Evolutionary conservation across 2,888 invertebrate genomes (phyloP).

Genomic region (Drosophila anomalipes): DNA sequence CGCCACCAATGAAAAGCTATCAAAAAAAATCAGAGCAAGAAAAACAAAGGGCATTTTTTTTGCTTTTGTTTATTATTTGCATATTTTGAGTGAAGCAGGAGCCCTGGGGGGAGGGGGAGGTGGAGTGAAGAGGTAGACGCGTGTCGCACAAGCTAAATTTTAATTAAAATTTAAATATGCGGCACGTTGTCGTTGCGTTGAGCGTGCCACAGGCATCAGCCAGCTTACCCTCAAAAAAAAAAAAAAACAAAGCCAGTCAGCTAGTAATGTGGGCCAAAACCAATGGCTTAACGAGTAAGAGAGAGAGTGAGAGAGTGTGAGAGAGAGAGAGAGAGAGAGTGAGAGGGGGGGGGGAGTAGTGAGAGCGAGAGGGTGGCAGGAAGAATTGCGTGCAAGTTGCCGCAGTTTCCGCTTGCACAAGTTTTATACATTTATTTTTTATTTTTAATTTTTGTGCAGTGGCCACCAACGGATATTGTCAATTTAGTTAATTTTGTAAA

Average conservation of each 20-base stretch:
- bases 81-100: constrained; percentile 66
- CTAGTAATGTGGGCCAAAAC: constrained; percentile 44
- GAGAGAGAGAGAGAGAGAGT: neutral
- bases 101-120: neutral
- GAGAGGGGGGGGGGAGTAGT: neutral
- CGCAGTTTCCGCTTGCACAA: constrained; percentile 4
- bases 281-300: constrained; percentile 31
- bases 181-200: constrained; percentile 55
- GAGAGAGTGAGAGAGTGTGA: too few relatives aligned
- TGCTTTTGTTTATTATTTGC: constrained; percentile 64
- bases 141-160: constrained; percentile 62
- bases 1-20: constrained; percentile 25
- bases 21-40: constrained; percentile 34
- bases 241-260: constrained; percentile 14
- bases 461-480: constrained; percentile 51
- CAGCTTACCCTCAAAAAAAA: neutral
- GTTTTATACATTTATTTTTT: neutral
- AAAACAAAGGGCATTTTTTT: constrained; percentile 41
- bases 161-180: constrained; percentile 79
- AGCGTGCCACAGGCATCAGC: constrained; percentile 36
- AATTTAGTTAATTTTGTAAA: constrained; percentile 58
- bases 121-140: constrained; percentile 1
- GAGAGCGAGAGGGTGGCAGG: constrained; percentile 1
- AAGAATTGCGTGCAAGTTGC: constrained; percentile 33
- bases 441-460: constrained; percentile 5